A percentile compares a stretch with the other conserved stretches of the same genome.
These are phyloP conservation scores for Passerculus sandwichensis DNA, from an alignment of 2,797 vertebrate species.

Conservation along the genomic window DNA sequence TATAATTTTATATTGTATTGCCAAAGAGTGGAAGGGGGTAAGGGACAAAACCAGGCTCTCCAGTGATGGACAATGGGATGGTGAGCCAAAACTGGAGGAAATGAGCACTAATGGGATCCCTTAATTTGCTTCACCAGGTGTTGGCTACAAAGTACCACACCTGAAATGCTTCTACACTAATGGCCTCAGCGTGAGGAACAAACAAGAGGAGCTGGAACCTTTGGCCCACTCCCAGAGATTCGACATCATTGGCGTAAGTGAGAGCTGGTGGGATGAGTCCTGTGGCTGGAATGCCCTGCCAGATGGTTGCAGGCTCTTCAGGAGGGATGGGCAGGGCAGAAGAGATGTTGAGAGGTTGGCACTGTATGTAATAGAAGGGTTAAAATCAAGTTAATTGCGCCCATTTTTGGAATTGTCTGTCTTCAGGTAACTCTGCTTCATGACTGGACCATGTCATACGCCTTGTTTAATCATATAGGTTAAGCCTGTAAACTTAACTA, in stretches of 20 bases:
- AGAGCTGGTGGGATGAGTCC: not conserved
- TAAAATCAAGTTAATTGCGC: not conserved
- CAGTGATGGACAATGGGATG: no score
- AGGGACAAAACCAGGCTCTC: not conserved
- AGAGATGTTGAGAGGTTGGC: not conserved
- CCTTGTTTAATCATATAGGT: slow-evolving; percentile 48
- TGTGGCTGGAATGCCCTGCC: not conserved
- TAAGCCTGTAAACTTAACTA: slow-evolving; percentile 34
- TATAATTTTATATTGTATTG: not conserved
- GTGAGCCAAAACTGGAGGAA: not conserved
- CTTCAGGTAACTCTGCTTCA: not conserved
- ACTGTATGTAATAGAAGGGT: not conserved
- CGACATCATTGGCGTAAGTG: not conserved
- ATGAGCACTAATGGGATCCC: not conserved
- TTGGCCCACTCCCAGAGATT: not conserved
- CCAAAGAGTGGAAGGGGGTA: not conserved
- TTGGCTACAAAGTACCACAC: not conserved
- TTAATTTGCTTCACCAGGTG: not conserved
- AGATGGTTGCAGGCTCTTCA: not conserved
- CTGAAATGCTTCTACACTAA: not conserved
- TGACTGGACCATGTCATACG: not conserved
- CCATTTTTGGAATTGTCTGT: slow-evolving; percentile 39
- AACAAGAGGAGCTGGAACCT: not conserved
- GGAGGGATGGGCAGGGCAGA: not conserved
- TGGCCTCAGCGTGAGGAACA: fast-evolving